Percentiles rank a stretch among this genome's conserved stretches.
These are phyloP conservation scores for Drosophila sulfurigaster DNA, from an alignment of 1,140 invertebrate genomes.

Conservation along the genomic window DNA sequence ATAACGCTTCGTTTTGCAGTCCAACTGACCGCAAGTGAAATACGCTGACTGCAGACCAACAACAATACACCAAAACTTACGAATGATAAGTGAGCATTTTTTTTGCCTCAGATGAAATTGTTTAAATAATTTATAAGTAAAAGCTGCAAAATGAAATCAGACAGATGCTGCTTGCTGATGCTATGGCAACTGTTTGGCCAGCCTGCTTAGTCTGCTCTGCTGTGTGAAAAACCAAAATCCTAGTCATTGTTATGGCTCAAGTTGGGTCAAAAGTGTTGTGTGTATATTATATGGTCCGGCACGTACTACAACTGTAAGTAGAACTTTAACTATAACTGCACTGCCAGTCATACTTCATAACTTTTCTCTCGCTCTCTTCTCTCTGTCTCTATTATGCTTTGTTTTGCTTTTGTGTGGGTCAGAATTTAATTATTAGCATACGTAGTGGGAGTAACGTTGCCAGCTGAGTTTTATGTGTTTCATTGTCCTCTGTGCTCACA, in stretches of 20 bases:
- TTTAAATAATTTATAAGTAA: conserved; percentile 73
- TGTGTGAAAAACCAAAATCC: conserved; percentile 28
- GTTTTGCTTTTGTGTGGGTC: conserved; percentile 50
- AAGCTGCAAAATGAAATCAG: conserved; percentile 74
- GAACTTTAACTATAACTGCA: conserved; percentile 34
- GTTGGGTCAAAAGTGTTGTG: conserved; percentile 35
- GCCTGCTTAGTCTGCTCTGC: conserved; percentile 2
- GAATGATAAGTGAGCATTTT: conserved; percentile 58
- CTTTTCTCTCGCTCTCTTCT: conserved; percentile 32
- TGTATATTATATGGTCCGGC: conserved; percentile 47
- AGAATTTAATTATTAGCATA: conserved; percentile 78
- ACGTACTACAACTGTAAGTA: conserved; percentile 53
- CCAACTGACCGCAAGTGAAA: background rate
- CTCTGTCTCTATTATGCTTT: conserved; percentile 10
- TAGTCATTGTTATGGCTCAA: conserved; percentile 43
- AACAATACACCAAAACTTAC: conserved; percentile 33
- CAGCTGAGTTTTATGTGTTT: conserved; percentile 71
- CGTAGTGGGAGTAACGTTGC: conserved; percentile 14
- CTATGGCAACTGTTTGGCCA: background rate
- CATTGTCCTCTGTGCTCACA: conserved; percentile 46
- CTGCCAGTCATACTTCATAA: conserved; percentile 68
- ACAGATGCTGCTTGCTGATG: conserved; percentile 59
- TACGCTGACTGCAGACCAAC: conserved; percentile 45
- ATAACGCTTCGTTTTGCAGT: background rate
- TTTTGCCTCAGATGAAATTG: conserved; percentile 51